Conservation (phyloP, 2,113 vertebrate genomes). For the Miniopterus natalensis region DNA sequence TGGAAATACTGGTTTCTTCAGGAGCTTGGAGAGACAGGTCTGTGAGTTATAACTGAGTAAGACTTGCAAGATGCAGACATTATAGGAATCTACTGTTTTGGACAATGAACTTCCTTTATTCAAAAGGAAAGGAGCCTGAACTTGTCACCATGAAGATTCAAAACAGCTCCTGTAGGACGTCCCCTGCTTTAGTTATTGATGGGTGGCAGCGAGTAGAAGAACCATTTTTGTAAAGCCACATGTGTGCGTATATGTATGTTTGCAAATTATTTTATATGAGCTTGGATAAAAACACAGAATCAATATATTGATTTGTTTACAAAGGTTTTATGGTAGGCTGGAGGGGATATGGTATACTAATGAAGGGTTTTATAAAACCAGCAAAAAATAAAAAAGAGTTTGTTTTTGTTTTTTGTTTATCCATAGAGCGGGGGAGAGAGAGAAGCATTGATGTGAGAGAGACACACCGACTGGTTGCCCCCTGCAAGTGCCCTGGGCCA, state of each 20-base stretch:
- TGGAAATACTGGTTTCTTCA: neutral
- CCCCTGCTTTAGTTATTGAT: neutral
- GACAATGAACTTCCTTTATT: slow-evolving; percentile 49
- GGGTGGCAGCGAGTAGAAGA: neutral
- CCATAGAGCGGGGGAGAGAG: too few species aligned
- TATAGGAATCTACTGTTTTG: neutral
- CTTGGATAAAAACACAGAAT: neutral
- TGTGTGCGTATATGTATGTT: neutral
- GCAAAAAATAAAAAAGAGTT: neutral
- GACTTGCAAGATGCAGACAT: neutral
- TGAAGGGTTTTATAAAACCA: neutral
- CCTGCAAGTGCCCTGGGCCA: too few species aligned
- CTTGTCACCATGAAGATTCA: slow-evolving; percentile 6
- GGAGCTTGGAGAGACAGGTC: neutral
- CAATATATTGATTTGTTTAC: neutral
- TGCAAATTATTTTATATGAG: slow-evolving; percentile 1
- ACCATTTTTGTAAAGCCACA: slow-evolving; percentile 9
- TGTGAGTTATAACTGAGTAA: neutral
- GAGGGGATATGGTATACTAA: neutral
- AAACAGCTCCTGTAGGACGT: slow-evolving; percentile 9
- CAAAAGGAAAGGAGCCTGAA: slow-evolving; percentile 38
- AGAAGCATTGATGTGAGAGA: too few species aligned
- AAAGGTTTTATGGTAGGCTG: neutral
- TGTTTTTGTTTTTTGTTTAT: neutral
- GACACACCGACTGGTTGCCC: too few species aligned